phyloP scores from a whole-genome alignment of 1,140 invertebrate genomes.

The Proctacanthus coquilletti region DNA sequence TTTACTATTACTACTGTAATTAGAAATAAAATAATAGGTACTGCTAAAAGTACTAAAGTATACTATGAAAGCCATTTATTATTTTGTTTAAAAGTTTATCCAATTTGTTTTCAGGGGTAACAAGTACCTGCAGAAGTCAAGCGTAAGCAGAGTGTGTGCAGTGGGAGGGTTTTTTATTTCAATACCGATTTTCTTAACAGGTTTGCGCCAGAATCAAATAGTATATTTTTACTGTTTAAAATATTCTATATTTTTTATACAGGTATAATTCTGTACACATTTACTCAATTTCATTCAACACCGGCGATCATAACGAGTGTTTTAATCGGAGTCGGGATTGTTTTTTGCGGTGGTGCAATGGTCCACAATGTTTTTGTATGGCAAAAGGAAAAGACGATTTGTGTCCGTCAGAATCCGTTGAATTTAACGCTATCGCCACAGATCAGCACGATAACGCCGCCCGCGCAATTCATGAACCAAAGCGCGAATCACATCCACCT shows the following conservation, averaged over 20 bases:
- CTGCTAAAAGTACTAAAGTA: too few relatives aligned
- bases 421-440: conserved; percentile 24
- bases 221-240: background rate
- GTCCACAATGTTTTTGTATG: conserved; percentile 89
- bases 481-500: background rate
- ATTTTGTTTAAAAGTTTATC: too few relatives aligned
- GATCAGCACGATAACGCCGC: conserved; percentile 9
- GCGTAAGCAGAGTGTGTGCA: conserved; percentile 75
- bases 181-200: conserved; percentile 83
- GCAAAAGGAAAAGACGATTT: conserved; percentile 68
- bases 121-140: conserved; percentile 81
- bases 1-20: too few relatives aligned
- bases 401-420: conserved; percentile 30
- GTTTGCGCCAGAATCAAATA: conserved; percentile 33
- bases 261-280: conserved; percentile 85
- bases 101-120: conserved; percentile 74
- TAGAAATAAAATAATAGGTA: too few relatives aligned
- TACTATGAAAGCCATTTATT: too few relatives aligned
- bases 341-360: conserved; percentile 83
- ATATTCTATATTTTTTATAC: conserved; percentile 29
- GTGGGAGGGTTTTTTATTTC: conserved; percentile 86
- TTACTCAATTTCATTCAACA: conserved; percentile 81
- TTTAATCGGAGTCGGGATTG: conserved; percentile 73
- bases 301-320: conserved; percentile 79
- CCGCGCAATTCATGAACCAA: conserved; percentile 10